phyloP scores from a whole-genome alignment of 64 coral and sea anemone species.

The Hydrozoanthus tunicans region DNA sequence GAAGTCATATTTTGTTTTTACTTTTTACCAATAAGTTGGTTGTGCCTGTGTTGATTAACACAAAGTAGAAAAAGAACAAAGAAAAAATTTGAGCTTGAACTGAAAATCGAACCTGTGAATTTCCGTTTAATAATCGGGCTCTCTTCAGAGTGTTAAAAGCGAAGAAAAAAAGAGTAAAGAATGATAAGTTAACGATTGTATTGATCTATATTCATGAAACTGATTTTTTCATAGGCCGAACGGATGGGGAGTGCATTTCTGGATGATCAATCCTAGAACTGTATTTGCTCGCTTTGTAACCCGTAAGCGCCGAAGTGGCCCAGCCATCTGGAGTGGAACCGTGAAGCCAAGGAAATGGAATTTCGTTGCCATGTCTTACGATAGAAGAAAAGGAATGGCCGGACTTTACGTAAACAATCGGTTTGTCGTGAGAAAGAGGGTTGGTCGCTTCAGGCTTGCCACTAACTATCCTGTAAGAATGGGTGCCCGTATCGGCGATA shows the following conservation, averaged over 20 bases:
- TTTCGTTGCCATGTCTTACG: conserved; percentile 15
- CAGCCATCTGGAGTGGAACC: conserved; percentile 5
- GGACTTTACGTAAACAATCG: conserved; percentile 42
- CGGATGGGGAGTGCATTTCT: conserved; percentile 52
- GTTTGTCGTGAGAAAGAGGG: neutral
- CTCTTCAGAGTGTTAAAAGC: too few species aligned
- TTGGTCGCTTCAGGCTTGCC: conserved; percentile 37
- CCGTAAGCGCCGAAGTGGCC: neutral
- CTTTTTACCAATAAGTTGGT: neutral
- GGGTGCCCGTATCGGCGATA: conserved; percentile 21
- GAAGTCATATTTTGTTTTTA: neutral
- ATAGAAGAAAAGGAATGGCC: neutral
- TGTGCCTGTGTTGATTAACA: neutral
- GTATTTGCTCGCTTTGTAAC: conserved; percentile 12
- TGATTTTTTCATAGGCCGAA: neutral
- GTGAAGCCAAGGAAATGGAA: conserved; percentile 14
- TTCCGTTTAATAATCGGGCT: too few species aligned
- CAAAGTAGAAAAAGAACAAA: too few species aligned
- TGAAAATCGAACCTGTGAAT: too few species aligned
- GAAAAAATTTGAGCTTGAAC: too few species aligned
- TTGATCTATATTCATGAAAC: neutral
- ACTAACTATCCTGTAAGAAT: conserved; percentile 46
- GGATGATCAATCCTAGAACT: conserved; percentile 42
- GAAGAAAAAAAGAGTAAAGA: too few species aligned
- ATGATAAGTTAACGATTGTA: neutral